Conservation (phyloP, 2,113 vertebrate genomes). For the Ahaetulla prasina region DNA sequence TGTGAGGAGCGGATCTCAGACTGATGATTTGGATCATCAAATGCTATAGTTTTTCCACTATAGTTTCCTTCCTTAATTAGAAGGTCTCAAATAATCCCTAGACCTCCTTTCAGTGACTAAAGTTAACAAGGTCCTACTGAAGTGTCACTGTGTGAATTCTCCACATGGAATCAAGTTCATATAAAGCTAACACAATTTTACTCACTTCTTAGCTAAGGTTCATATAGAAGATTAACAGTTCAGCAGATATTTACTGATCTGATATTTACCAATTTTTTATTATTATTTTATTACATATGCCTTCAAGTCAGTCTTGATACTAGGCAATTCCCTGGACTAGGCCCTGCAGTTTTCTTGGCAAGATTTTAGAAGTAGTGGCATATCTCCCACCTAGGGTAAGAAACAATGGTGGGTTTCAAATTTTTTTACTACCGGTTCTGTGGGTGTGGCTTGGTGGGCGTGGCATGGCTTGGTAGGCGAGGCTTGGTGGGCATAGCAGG, state of each 20-base stretch:
- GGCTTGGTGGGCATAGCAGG: no score
- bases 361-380: neutral
- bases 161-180: neutral
- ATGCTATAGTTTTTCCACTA: neutral
- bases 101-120: neutral
- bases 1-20: neutral
- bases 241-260: neutral
- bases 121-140: neutral
- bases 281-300: neutral
- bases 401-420: no score
- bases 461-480: no score
- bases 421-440: no score
- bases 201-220: neutral
- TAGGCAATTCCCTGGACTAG: neutral
- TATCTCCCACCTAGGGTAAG: neutral
- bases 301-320: neutral
- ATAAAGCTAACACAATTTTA: neutral
- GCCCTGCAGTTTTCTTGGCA: neutral
- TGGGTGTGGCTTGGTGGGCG: no score
- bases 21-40: neutral
- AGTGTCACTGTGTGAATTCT: neutral
- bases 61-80: neutral
- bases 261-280: neutral
- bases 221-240: neutral
- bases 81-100: neutral